These are phyloP conservation scores for Gymnodraco acuticeps DNA, from an alignment of 2,797 vertebrate species.

Conservation along the genomic window DNA sequence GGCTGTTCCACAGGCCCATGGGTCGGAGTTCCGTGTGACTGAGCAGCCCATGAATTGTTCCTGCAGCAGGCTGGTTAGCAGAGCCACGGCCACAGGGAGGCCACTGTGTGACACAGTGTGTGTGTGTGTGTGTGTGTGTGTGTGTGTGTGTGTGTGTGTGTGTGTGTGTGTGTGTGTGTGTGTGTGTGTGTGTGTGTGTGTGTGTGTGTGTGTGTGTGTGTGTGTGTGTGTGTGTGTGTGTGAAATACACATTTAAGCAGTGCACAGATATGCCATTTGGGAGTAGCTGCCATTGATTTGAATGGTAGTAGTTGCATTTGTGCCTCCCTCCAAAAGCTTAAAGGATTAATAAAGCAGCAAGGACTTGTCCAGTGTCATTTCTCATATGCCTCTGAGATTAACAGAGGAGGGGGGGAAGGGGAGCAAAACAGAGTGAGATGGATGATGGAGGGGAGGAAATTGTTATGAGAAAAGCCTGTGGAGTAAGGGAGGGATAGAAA, in stretches of 20 bases:
- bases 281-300: conserved; percentile 72
- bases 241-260: conserved; percentile 59
- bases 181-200: no score
- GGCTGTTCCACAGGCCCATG: conserved; percentile 70
- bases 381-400: conserved; percentile 72
- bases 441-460: conserved; percentile 59
- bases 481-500: conserved; percentile 4
- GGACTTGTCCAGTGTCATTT: conserved; percentile 75
- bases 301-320: conserved; percentile 69
- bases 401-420: conserved; percentile 40
- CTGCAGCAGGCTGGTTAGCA: conserved; percentile 68
- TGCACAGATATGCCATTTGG: conserved; percentile 65
- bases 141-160: no score
- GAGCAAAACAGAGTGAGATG: conserved; percentile 57
- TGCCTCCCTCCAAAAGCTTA: conserved; percentile 72
- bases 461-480: conserved; percentile 56
- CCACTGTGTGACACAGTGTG: conserved; percentile 14
- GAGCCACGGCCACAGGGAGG: conserved; percentile 54
- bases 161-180: no score
- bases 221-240: no score
- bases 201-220: no score
- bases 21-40: conserved; percentile 77
- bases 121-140: no score
- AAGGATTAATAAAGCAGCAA: conserved; percentile 80
- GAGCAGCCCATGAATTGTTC: conserved; percentile 75